Percentiles rank a stretch among this genome's conserved stretches.
These are phyloP conservation scores for Podarcis lilfordi DNA, from an alignment of 2,797 vertebrate species.

Conservation along the genomic window DNA sequence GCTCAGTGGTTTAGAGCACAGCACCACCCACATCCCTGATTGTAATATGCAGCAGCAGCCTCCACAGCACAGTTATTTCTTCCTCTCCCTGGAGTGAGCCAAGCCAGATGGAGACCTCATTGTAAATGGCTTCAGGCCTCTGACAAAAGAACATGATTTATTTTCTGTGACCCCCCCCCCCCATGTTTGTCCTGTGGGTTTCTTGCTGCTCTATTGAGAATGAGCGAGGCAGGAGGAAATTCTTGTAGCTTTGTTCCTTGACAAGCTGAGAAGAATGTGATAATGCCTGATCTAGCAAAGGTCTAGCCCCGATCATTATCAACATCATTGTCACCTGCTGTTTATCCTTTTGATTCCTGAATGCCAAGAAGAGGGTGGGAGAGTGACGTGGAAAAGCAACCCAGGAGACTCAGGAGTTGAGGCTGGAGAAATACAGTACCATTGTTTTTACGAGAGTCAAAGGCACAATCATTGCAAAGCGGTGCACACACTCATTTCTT, in stretches of 20 bases:
- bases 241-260: neutral
- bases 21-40: no score
- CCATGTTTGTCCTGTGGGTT: neutral
- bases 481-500: neutral
- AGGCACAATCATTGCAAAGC: neutral
- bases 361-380: neutral
- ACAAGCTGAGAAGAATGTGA: neutral
- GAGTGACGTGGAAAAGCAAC: neutral
- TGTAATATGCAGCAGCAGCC: neutral
- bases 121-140: neutral
- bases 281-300: neutral
- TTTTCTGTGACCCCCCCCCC: neutral
- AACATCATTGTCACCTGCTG: neutral
- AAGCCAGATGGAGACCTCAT: neutral
- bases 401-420: neutral
- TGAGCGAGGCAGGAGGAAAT: neutral
- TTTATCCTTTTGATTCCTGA: neutral
- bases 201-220: neutral
- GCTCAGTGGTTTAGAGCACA: no score
- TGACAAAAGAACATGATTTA: conserved; percentile 7
- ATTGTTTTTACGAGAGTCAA: neutral
- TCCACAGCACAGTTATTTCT: neutral
- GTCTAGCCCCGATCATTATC: neutral
- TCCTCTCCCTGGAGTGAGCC: neutral
- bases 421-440: neutral